phyloP scores from a whole-genome alignment of 2,888 invertebrate species.

The Resseliella maxima region DNA sequence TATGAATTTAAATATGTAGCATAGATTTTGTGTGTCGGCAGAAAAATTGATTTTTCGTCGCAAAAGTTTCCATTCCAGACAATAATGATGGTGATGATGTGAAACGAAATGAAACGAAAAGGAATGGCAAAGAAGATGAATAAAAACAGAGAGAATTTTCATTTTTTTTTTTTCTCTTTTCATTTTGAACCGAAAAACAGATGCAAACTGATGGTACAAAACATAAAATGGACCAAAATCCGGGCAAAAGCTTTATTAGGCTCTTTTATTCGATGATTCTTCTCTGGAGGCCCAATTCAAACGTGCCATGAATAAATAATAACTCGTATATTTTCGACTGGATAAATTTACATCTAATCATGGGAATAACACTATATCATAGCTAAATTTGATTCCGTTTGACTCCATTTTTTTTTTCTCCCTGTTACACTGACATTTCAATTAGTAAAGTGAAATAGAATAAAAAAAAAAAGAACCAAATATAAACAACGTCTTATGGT shows the following conservation, averaged over 20 bases:
- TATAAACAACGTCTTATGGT: no score
- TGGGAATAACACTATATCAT: conserved; percentile 26
- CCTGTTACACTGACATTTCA: background rate
- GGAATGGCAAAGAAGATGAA: background rate
- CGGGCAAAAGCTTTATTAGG: background rate
- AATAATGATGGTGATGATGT: no score
- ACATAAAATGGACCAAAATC: background rate
- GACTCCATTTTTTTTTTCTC: conserved; percentile 17
- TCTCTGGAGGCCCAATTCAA: background rate
- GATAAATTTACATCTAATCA: conserved; percentile 28
- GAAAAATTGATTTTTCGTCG: conserved; percentile 32
- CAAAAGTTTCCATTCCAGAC: background rate
- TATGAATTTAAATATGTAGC: background rate
- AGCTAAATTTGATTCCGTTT: conserved; percentile 16
- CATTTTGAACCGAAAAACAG: no score
- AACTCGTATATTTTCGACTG: background rate
- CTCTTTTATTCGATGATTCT: background rate
- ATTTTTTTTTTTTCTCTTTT: no score
- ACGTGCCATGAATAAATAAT: conserved; percentile 38
- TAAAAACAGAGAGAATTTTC: background rate
- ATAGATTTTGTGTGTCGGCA: background rate
- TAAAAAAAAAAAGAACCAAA: no score
- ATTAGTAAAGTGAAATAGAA: background rate
- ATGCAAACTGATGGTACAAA: background rate
- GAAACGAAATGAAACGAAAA: background rate